A percentile compares a stretch with the other conserved stretches of the same genome.
These are phyloP conservation scores for Menura novaehollandiae DNA, from an alignment of 2,113 vertebrate species.

Conservation along the genomic window DNA sequence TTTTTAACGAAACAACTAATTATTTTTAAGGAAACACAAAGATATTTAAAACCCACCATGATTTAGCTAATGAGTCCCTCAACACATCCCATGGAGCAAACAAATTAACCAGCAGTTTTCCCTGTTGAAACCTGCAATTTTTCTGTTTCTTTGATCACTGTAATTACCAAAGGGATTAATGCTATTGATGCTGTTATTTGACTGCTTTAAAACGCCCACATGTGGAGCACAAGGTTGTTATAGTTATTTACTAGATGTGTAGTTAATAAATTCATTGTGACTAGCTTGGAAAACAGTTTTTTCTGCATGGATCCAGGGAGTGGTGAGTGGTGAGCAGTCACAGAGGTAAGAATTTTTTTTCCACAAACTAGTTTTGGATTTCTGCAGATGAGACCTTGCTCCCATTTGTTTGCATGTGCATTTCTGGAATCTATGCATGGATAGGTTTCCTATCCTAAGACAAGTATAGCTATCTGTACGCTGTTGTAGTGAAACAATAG, in stretches of 20 bases:
- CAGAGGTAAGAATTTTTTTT: background rate
- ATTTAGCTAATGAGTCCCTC: slow-evolving; percentile 38
- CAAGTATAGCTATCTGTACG: background rate
- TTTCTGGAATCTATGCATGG: background rate
- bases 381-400: background rate
- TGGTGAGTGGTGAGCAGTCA: accelerated
- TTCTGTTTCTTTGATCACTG: slow-evolving; percentile 1
- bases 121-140: background rate
- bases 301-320: background rate
- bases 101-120: slow-evolving; percentile 12
- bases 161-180: background rate
- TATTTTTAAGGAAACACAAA: slow-evolving; percentile 12
- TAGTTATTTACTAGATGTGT: background rate
- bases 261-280: background rate
- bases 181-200: background rate
- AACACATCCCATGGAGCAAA: background rate
- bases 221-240: background rate
- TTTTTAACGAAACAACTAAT: slow-evolving; percentile 6
- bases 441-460: background rate
- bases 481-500: background rate
- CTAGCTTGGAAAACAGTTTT: background rate
- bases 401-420: background rate
- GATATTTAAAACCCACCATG: background rate
- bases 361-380: background rate
- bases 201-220: background rate